A percentile compares a stretch with the other conserved stretches of the same genome.
Evolutionary conservation across 1,140 invertebrate genomes (phyloP).

Genomic region (Grapholita molesta): DNA sequence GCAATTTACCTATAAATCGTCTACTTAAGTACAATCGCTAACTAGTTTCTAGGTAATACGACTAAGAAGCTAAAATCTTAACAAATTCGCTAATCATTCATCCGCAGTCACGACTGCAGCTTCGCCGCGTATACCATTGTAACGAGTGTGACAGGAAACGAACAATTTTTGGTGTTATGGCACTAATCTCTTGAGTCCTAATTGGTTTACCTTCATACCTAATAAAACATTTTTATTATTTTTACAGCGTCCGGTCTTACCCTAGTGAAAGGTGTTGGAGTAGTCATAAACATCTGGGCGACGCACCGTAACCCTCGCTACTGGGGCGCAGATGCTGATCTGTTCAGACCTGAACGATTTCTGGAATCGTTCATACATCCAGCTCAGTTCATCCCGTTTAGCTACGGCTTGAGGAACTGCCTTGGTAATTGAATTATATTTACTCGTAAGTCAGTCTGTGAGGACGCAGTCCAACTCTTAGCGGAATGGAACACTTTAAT

Average conservation of each 20-base stretch:
- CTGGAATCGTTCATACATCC: neutral
- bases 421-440: neutral
- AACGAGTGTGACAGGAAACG: too few species aligned
- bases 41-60: too few species aligned
- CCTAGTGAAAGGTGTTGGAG: neutral
- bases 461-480: neutral
- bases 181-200: too few species aligned
- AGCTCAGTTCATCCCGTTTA: neutral
- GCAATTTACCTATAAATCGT: too few species aligned
- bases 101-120: too few species aligned
- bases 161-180: too few species aligned
- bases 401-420: conserved; percentile 2
- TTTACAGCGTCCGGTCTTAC: neutral
- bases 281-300: conserved; percentile 12
- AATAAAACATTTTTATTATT: neutral
- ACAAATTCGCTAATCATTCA: too few species aligned
- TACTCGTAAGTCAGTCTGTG: neutral
- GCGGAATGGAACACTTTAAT: too few species aligned
- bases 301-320: conserved; percentile 1
- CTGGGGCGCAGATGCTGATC: neutral
- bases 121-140: too few species aligned
- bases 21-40: too few species aligned
- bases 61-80: too few species aligned
- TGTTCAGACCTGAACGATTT: conserved; percentile 3
- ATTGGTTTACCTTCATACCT: too few species aligned